Conservation (phyloP, 2,888 invertebrate genomes). For the Tuta absoluta region DNA sequence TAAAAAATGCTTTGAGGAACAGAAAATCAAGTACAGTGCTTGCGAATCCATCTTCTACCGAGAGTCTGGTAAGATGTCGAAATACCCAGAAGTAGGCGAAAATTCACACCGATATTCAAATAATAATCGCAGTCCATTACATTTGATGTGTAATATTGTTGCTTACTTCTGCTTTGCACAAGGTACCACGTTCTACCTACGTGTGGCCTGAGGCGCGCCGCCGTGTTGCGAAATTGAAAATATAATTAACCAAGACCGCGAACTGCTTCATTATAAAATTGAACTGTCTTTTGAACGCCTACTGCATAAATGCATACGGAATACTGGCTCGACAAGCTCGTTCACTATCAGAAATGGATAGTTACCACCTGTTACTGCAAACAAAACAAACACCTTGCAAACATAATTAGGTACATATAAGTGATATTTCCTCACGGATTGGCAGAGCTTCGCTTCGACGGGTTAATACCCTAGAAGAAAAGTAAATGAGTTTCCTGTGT, state of each 20-base stretch:
- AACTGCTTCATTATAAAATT: conserved; percentile 67
- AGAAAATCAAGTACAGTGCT: no score
- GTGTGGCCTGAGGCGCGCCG: conserved; percentile 51
- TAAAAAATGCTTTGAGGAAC: no score
- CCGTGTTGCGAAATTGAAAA: conserved; percentile 70
- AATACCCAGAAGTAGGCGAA: no score
- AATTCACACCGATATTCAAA: no score
- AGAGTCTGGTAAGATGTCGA: no score
- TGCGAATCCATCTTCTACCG: no score
- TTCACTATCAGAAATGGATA: conserved; percentile 34
- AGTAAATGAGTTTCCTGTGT: background rate
- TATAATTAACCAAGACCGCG: conserved; percentile 64
- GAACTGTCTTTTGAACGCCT: conserved; percentile 62
- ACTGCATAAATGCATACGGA: conserved; percentile 41
- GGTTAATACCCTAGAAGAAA: background rate
- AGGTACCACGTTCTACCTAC: conserved; percentile 32
- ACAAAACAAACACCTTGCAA: conserved; percentile 4
- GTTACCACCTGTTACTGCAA: conserved; percentile 26
- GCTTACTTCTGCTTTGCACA: background rate
- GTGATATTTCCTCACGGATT: background rate
- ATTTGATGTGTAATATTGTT: no score
- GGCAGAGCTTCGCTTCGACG: background rate
- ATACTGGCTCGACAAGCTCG: conserved; percentile 38
- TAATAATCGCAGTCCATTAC: no score
- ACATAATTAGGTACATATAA: background rate